phyloP scores from a whole-genome alignment of 1,140 invertebrate genomes.

The Physella acuta region DNA sequence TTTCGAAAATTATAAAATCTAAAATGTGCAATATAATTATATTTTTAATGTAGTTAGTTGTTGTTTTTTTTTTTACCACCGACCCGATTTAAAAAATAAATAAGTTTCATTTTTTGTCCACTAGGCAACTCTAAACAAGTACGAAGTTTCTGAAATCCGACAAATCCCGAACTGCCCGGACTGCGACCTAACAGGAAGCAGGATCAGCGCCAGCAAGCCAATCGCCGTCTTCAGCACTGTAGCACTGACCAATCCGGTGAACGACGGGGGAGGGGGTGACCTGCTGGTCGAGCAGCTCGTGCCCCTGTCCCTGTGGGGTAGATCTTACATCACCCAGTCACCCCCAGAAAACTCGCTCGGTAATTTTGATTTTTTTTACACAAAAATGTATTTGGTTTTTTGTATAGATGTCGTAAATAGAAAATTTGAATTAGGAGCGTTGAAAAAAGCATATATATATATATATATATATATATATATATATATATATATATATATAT shows the following conservation, averaged over 20 bases:
- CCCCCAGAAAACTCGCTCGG: neutral
- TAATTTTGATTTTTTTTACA: neutral
- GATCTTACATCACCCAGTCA: neutral
- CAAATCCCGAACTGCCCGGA: conserved; percentile 4
- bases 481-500: too few relatives aligned
- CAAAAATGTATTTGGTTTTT: too few relatives aligned
- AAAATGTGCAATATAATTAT: too few relatives aligned
- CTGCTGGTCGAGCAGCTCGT: conserved; percentile 11
- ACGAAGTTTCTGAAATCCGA: conserved; percentile 5
- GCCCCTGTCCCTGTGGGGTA: neutral
- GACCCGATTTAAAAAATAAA: too few relatives aligned
- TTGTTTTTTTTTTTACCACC: too few relatives aligned
- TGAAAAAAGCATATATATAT: too few relatives aligned
- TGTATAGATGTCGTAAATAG: too few relatives aligned
- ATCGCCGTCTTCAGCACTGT: conserved; percentile 12
- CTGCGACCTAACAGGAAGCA: conserved; percentile 8
- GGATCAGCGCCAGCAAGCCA: conserved; percentile 7
- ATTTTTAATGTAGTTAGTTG: too few relatives aligned
- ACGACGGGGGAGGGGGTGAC: neutral
- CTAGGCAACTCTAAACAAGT: conserved; percentile 8
- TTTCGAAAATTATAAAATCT: too few relatives aligned
- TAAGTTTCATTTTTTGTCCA: neutral
- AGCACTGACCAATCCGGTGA: neutral
- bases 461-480: too few relatives aligned
- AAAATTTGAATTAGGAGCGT: too few relatives aligned